Evolutionary conservation across 2,113 vertebrate genomes (phyloP).

Genomic region (Sphaerodactylus townsendi): DNA sequence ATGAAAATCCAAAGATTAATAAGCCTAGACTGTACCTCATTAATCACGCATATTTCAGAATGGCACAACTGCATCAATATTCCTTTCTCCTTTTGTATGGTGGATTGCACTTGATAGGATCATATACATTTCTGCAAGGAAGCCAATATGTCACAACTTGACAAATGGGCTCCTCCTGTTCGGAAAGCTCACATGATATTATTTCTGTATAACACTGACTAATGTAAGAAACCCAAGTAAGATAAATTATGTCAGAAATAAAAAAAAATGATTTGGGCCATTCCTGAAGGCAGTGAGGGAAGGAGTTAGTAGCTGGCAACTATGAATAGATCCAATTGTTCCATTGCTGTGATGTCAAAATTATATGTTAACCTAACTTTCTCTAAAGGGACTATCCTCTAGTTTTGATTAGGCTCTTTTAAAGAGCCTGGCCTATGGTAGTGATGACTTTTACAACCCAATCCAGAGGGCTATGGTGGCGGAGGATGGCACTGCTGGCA

Average conservation of each 20-base stretch:
- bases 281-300: not conserved
- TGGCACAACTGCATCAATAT: slow-evolving; percentile 41
- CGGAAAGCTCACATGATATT: slow-evolving; percentile 40
- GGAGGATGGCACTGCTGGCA: no score
- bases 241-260: slow-evolving; percentile 51
- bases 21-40: slow-evolving; percentile 42
- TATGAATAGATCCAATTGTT: not conserved
- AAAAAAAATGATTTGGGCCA: slow-evolving; percentile 46
- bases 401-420: no score
- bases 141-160: slow-evolving; percentile 67
- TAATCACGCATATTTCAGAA: slow-evolving; percentile 51
- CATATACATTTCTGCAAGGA: slow-evolving; percentile 58
- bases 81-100: slow-evolving; percentile 43
- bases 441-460: not conserved
- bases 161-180: slow-evolving; percentile 58
- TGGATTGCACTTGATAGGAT: slow-evolving; percentile 41
- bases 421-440: no score
- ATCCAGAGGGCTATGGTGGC: no score
- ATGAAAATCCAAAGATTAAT: slow-evolving; percentile 57
- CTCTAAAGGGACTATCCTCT: not conserved
- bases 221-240: slow-evolving; percentile 40
- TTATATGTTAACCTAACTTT: not conserved
- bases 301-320: slow-evolving; percentile 25
- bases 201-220: slow-evolving; percentile 45
- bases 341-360: not conserved